A percentile compares a stretch with the other conserved stretches of the same genome.
Evolutionary conservation across 2,888 invertebrate species (phyloP).

Genomic region (Metellina segmentata): DNA sequence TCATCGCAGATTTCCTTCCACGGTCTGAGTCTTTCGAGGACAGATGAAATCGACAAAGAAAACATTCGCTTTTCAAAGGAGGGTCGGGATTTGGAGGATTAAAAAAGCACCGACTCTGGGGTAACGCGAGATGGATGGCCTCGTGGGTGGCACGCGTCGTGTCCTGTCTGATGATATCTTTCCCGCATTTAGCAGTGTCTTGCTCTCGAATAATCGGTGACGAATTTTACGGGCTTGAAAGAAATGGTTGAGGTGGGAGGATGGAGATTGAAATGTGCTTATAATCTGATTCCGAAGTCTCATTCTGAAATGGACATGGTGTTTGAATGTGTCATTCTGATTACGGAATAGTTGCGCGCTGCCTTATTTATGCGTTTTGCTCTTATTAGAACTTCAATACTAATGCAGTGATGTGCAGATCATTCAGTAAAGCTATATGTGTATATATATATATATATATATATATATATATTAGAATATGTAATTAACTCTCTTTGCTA

Average conservation of each 20-base stretch:
- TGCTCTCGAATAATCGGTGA: neutral
- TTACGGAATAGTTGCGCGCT: no score
- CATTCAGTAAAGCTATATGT: no score
- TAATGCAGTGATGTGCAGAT: no score
- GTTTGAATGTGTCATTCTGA: no score
- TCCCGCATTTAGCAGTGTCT: neutral
- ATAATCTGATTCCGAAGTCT: neutral
- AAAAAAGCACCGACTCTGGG: conserved; percentile 3
- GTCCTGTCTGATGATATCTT: neutral
- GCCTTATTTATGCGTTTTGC: no score
- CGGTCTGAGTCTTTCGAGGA: neutral
- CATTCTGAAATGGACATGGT: neutral
- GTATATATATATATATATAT: no score
- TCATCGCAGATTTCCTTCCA: conserved; percentile 13
- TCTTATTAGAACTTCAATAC: no score
- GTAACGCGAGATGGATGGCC: conserved; percentile 9
- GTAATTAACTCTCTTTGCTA: no score
- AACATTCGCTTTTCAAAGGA: neutral
- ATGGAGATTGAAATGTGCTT: neutral
- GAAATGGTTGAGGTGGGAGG: neutral
- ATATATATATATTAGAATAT: no score
- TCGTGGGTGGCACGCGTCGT: conserved; percentile 54
- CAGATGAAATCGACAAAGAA: conserved; percentile 20
- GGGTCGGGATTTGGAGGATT: neutral
- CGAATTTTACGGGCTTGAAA: neutral